Evolutionary conservation across 2,113 vertebrate genomes (phyloP), one percentile per base, ranked within the genome.

Genomic region (Clupea harengus): DNA sequence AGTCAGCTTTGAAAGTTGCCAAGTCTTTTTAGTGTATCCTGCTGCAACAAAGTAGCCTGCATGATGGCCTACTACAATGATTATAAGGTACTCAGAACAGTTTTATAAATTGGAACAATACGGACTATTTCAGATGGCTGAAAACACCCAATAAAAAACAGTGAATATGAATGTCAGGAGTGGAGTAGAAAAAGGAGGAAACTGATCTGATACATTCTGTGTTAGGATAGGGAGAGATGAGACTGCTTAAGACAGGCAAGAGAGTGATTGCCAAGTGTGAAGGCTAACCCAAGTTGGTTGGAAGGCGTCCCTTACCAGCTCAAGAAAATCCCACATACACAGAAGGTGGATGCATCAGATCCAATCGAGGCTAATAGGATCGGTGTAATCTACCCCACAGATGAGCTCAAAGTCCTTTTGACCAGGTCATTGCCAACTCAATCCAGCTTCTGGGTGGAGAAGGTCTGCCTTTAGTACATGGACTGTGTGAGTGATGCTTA

Each of bases 301-400:
- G 25, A 39, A 39, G 72, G 72, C 72, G 44, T 32, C 32, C 64
- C 72, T 13, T 78, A 32, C 25, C 72, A 78, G 72, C 72, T 78
- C 72, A 39, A 78, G 72, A 39, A 32, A 78, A 78, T 78, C 72
- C 72, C 28, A 67, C 64, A 67, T 78, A 78, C 17, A 28, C 72
- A 78, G 32, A 81, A 87, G 67, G n/a, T 82, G 22, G 46, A 86
- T 81, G 20, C 82, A 49, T 50, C n/a, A 60, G 82, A 86, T 86
- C 82, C 82, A 81, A 52, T 80, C 25, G 57, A 57, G 45, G 10
- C 15, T 82, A 89, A 89, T 72, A 81, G 39, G 88, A 88, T 88
- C 82, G 47, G 9, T 81, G 86, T 86, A 86, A 86, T 82, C 49
- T 84, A 81, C 54, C 57, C 84, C 46, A n/a, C 75, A 18, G 84